Percentiles rank a stretch among this genome's conserved stretches.
Evolutionary conservation across 2,888 invertebrate species (phyloP).

Genomic region (Schizaphis graminum): DNA sequence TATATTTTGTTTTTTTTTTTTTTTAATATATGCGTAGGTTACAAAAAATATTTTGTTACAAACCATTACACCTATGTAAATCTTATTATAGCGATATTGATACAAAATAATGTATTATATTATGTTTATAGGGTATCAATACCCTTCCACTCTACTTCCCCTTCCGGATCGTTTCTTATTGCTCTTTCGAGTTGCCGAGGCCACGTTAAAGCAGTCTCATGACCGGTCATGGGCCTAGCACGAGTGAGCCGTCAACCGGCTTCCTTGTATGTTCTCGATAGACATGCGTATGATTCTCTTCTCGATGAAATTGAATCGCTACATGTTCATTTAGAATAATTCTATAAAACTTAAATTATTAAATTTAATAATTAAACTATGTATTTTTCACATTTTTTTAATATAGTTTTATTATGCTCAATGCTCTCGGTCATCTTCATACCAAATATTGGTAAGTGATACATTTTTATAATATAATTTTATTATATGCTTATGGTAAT

Average conservation of each 20-base stretch:
- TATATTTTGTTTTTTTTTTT: not conserved
- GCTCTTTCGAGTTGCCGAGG: slow-evolving; percentile 52
- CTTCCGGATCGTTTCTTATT: slow-evolving; percentile 55
- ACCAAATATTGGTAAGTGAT: slow-evolving; percentile 42
- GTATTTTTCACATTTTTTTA: not conserved
- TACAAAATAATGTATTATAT: slow-evolving; percentile 14
- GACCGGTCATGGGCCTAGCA: slow-evolving; percentile 64
- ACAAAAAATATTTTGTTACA: not conserved
- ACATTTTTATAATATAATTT: not conserved
- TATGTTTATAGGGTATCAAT: slow-evolving; percentile 44
- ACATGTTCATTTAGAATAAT: not conserved
- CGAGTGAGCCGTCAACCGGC: slow-evolving; percentile 66
- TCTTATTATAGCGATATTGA: not conserved
- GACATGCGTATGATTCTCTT: slow-evolving; percentile 15
- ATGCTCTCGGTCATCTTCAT: not conserved
- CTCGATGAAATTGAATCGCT: not conserved
- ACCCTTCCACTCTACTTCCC: slow-evolving; percentile 60
- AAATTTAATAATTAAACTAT: slow-evolving; percentile 28
- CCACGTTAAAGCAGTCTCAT: slow-evolving; percentile 55
- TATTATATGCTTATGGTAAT: not conserved
- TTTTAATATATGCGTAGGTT: not conserved
- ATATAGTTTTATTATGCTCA: not conserved
- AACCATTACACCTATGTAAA: not conserved
- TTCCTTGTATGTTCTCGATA: slow-evolving; percentile 62
- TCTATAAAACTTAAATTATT: slow-evolving; percentile 6